Conservation (phyloP, 2,888 invertebrate species). For the Thera britannica region DNA sequence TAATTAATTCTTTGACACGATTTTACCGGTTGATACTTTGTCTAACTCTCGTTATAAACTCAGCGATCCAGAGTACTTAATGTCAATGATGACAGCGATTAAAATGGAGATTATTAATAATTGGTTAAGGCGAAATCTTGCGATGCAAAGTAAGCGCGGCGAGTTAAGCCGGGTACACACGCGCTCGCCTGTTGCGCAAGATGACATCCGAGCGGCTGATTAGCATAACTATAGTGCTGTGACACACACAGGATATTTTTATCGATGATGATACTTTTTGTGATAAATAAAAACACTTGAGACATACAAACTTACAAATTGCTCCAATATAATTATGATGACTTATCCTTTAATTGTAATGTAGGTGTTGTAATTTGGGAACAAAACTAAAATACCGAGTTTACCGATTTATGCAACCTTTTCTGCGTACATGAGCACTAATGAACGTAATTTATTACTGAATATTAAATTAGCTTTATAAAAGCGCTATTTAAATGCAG, state of each 20-base stretch:
- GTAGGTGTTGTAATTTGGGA: too few species aligned
- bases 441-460: neutral
- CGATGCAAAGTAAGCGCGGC: conserved; percentile 62
- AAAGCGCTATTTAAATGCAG: conserved; percentile 20
- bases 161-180: conserved; percentile 73
- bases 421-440: neutral
- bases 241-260: conserved; percentile 19
- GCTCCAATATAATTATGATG: too few species aligned
- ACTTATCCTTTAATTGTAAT: too few species aligned
- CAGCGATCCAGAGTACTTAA: conserved; percentile 25
- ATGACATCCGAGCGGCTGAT: conserved; percentile 79
- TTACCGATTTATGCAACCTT: neutral
- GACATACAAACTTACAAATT: too few species aligned
- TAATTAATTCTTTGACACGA: neutral
- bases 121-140: conserved; percentile 54
- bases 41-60: conserved; percentile 20
- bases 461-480: neutral
- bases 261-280: conserved; percentile 15
- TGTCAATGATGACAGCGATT: conserved; percentile 30
- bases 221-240: conserved; percentile 75
- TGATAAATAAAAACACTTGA: too few species aligned
- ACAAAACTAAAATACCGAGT: neutral
- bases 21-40: neutral
- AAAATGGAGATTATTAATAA: conserved; percentile 38
- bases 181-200: conserved; percentile 81